phyloP scores from a whole-genome alignment of 2,888 invertebrate genomes.

The Himalopsyche kuldschensis region DNA sequence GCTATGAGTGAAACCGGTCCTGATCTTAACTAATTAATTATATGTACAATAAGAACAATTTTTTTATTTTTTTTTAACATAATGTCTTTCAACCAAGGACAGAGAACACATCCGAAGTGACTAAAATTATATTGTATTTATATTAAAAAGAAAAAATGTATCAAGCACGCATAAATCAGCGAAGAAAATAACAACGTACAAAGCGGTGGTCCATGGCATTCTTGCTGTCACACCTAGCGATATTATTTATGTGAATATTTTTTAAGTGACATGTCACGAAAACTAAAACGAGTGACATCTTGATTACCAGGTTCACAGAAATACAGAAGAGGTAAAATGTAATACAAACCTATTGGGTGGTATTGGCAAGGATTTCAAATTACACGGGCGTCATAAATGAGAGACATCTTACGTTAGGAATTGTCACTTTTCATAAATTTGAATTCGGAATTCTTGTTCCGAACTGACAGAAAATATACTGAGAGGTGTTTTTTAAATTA shows the following conservation, averaged over 20 bases:
- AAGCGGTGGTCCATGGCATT: neutral
- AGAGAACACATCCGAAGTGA: too few relatives aligned
- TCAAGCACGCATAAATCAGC: too few relatives aligned
- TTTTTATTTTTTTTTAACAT: too few relatives aligned
- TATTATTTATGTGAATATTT: slow-evolving; percentile 27
- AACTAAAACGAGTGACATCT: slow-evolving; percentile 21
- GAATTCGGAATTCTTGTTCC: neutral
- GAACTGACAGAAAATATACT: neutral
- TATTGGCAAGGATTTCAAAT: slow-evolving; percentile 16
- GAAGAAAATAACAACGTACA: neutral
- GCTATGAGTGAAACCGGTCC: too few relatives aligned
- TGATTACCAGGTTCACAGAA: slow-evolving; percentile 23
- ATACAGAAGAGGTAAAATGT: slow-evolving; percentile 38
- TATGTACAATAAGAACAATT: too few relatives aligned
- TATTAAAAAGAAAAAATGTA: too few relatives aligned
- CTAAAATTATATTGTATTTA: too few relatives aligned
- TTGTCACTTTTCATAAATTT: neutral
- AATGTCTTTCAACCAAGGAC: too few relatives aligned
- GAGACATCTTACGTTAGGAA: neutral
- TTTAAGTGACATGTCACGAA: slow-evolving; percentile 28
- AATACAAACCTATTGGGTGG: slow-evolving; percentile 43
- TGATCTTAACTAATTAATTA: too few relatives aligned
- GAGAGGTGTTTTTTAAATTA: neutral
- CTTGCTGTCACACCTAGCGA: neutral
- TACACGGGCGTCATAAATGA: slow-evolving; percentile 9